Evolutionary conservation across 2,888 invertebrate genomes (phyloP).

Genomic region (Cephus runcator): DNA sequence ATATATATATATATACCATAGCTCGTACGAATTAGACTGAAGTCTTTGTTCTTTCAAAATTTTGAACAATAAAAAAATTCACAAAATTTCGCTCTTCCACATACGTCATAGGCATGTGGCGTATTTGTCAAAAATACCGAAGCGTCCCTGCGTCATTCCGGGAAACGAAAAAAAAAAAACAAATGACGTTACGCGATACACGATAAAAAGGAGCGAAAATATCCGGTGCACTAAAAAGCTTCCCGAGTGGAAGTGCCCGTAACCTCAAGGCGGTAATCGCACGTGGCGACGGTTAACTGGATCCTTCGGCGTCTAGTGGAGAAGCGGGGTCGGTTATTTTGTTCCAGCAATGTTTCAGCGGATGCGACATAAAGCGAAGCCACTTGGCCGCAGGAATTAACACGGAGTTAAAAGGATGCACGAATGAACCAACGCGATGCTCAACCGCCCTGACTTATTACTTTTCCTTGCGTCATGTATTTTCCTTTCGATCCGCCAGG

Average conservation of each 20-base stretch:
- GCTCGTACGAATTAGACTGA: neutral
- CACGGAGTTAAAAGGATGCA: too few species aligned
- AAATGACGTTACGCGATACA: neutral
- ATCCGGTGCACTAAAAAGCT: neutral
- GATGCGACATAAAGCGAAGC: neutral
- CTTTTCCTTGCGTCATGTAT: neutral
- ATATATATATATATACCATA: too few species aligned
- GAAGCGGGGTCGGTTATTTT: neutral
- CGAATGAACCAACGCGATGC: too few species aligned
- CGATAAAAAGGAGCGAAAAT: neutral
- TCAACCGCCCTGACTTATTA: neutral
- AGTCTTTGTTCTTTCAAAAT: neutral
- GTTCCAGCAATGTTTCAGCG: neutral
- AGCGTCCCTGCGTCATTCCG: neutral
- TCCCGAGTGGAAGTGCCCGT: neutral
- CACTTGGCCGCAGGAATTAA: neutral
- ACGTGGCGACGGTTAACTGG: neutral
- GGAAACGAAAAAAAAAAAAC: neutral
- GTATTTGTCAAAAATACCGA: too few species aligned
- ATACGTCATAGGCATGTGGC: too few species aligned
- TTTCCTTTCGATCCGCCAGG: neutral
- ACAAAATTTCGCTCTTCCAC: too few species aligned
- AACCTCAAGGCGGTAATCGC: neutral
- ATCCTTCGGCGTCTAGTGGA: neutral
- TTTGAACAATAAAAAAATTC: neutral